Evolutionary conservation across 2,797 vertebrate species (phyloP).

Genomic region (Microctenopoma lineatum): DNA sequence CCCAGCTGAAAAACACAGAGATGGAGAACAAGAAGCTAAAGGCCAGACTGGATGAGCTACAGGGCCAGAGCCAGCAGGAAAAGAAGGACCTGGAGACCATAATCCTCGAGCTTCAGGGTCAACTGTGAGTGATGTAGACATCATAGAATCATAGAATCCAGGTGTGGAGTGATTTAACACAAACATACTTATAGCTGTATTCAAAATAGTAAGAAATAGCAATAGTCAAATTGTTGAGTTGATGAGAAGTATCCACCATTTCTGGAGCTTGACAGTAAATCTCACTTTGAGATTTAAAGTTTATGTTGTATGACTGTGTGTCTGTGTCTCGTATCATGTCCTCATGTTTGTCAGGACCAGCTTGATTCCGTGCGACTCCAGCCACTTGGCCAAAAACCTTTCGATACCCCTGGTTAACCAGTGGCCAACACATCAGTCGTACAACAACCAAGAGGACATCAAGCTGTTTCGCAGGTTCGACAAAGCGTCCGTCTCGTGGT

Average conservation of each 20-base stretch:
- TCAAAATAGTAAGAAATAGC: background rate
- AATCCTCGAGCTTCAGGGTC: slow-evolving; percentile 96
- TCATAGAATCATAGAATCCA: background rate
- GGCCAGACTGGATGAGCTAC: slow-evolving; percentile 89
- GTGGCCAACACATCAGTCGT: slow-evolving; percentile 90
- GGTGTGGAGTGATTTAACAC: background rate
- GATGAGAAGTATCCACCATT: background rate
- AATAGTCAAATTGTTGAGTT: background rate
- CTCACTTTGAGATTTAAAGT: background rate
- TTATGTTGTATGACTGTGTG: no score
- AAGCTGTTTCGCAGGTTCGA: slow-evolving; percentile 91
- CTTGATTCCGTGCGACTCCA: slow-evolving; percentile 93
- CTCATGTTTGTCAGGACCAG: slow-evolving; percentile 85
- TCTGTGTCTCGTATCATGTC: background rate
- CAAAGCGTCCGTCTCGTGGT: background rate
- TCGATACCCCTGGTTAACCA: slow-evolving; percentile 92
- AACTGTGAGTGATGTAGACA: slow-evolving; percentile 86
- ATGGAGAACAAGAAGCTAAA: slow-evolving; percentile 92
- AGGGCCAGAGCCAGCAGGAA: slow-evolving; percentile 90
- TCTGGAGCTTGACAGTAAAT: background rate
- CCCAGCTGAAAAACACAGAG: slow-evolving; percentile 96
- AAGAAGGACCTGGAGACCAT: slow-evolving; percentile 94
- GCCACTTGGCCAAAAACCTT: slow-evolving; percentile 90
- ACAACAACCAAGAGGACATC: slow-evolving; percentile 87
- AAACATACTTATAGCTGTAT: background rate